These are phyloP conservation scores for Pseudomyrmex cubaensis DNA, from an alignment of 1,140 invertebrate species.

Conservation along the genomic window DNA sequence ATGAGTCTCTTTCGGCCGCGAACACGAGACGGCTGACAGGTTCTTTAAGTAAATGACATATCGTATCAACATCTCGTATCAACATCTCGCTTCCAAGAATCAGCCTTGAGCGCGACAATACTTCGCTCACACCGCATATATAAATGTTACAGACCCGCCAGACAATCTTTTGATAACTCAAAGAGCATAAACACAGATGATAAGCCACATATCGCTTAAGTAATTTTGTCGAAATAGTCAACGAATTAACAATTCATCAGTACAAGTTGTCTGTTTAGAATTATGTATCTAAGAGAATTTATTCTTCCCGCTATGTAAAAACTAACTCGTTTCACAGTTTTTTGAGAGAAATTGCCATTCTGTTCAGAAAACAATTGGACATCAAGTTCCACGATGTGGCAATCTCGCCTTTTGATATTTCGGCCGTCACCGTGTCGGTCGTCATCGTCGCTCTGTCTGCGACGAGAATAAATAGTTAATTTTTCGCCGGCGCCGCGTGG, in stretches of 20 bases:
- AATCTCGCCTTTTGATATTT: constrained; percentile 48
- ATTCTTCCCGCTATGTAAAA: neutral
- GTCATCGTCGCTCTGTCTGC: constrained; percentile 37
- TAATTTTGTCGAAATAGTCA: neutral
- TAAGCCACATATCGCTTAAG: neutral
- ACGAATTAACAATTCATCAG: neutral
- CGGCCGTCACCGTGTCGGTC: neutral
- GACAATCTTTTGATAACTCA: neutral
- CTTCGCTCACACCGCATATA: too few relatives aligned
- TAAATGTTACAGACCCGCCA: neutral
- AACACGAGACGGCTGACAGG: constrained; percentile 24
- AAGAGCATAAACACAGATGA: neutral
- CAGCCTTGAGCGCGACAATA: neutral
- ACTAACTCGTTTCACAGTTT: neutral
- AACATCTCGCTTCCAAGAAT: neutral
- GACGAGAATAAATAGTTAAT: constrained; percentile 65
- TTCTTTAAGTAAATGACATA: constrained; percentile 45
- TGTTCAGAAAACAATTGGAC: constrained; percentile 56
- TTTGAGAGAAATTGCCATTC: neutral
- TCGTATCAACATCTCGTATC: constrained; percentile 9
- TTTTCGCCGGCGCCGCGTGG: constrained; percentile 53
- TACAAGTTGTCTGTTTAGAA: neutral
- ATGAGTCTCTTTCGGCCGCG: constrained; percentile 36
- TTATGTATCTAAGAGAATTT: neutral
- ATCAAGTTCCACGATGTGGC: constrained; percentile 41